Evolutionary conservation across 2,888 invertebrate species (phyloP).

Genomic region (Drosophila nr. perissopoda): DNA sequence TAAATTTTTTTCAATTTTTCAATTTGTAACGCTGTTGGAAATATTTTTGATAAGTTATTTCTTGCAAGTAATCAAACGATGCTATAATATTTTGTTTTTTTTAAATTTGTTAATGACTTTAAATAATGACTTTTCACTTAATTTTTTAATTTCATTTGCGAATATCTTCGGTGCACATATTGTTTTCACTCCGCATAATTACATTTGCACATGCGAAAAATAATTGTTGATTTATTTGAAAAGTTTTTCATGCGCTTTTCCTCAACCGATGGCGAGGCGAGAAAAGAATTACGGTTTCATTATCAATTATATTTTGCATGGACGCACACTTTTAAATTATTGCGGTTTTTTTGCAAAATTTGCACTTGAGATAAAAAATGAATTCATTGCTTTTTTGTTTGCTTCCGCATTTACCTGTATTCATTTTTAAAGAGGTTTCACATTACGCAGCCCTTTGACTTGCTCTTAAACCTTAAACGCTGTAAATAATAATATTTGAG

Average conservation of each 20-base stretch:
- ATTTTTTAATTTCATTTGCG: conserved; percentile 13
- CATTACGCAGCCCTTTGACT: conserved; percentile 26
- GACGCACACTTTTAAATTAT: conserved; percentile 43
- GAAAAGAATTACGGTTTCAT: conserved; percentile 67
- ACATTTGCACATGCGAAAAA: conserved; percentile 34
- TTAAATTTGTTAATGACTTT: not conserved
- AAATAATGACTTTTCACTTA: not conserved
- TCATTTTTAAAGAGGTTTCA: conserved; percentile 66
- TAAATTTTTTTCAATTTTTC: not conserved
- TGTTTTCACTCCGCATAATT: conserved; percentile 26
- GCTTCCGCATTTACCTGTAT: conserved; percentile 5
- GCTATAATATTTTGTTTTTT: not conserved
- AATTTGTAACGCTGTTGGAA: not conserved
- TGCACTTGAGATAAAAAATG: conserved; percentile 1
- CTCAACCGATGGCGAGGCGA: conserved; percentile 16
- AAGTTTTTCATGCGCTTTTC: conserved; percentile 35
- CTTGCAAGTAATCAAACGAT: not conserved
- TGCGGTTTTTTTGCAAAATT: conserved; percentile 16
- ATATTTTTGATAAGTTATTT: not conserved
- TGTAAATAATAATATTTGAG: conserved; percentile 60
- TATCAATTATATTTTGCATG: conserved; percentile 55
- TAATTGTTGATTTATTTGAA: conserved; percentile 55
- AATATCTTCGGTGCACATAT: conserved; percentile 18
- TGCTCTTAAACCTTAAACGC: conserved; percentile 15
- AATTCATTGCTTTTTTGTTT: not conserved